These are phyloP conservation scores for Xyrauchen texanus DNA, from an alignment of 2,113 vertebrate genomes.

Conservation along the genomic window DNA sequence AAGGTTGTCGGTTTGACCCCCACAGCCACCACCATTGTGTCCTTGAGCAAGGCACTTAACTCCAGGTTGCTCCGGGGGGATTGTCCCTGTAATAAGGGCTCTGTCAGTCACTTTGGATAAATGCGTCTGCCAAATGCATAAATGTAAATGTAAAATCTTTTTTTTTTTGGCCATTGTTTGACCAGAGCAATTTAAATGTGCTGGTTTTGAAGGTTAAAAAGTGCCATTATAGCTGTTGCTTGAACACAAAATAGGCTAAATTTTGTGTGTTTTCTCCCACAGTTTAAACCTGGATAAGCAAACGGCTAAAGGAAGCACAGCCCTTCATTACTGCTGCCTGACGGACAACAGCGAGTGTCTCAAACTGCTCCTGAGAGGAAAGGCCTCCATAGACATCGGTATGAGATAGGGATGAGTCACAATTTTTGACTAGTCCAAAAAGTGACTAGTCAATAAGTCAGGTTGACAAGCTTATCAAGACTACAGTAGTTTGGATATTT, in stretches of 20 bases:
- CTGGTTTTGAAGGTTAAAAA: not conserved
- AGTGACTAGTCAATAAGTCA: too few species aligned
- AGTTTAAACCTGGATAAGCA: constrained; percentile 96
- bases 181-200: not conserved
- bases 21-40: too few species aligned
- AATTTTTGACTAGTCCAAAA: too few species aligned
- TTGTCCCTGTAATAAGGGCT: too few species aligned
- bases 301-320: constrained; percentile 93
- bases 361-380: constrained; percentile 93
- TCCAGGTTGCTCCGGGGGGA: too few species aligned
- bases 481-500: too few species aligned
- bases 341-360: constrained; percentile 97
- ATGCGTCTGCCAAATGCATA: too few species aligned
- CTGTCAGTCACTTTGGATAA: too few species aligned
- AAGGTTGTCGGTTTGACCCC: too few species aligned
- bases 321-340: constrained; percentile 97
- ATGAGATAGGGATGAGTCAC: constrained; percentile 52
- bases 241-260: not conserved
- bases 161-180: not conserved
- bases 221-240: not conserved
- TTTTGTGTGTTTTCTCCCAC: constrained; percentile 7
- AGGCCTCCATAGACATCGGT: constrained; percentile 96
- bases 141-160: too few species aligned
- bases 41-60: too few species aligned
- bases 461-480: too few species aligned